A percentile compares a stretch with the other conserved stretches of the same genome.
phyloP scores from a whole-genome alignment of 2,113 vertebrate genomes.

The Vulpes ferrilata region DNA sequence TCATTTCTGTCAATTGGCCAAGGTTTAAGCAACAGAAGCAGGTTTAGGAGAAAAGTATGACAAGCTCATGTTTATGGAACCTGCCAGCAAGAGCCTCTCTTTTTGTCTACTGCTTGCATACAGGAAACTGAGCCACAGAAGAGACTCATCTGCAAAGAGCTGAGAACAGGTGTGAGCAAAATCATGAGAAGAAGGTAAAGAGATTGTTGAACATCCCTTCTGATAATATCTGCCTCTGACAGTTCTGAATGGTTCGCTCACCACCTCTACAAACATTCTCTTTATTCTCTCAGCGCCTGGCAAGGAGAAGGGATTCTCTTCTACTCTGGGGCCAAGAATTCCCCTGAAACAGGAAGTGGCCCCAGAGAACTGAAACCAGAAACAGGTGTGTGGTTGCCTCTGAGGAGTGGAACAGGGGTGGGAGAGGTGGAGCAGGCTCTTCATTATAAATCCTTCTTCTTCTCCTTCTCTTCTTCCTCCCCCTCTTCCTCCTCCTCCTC shows the following conservation, averaged over 20 bases:
- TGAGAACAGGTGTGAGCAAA: neutral
- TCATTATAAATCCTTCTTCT: neutral
- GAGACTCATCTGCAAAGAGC: neutral
- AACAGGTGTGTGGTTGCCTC: neutral
- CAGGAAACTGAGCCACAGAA: rapidly evolving
- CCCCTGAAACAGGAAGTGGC: neutral
- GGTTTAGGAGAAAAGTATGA: neutral
- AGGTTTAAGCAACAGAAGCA: neutral
- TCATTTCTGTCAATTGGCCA: neutral
- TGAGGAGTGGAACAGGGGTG: neutral
- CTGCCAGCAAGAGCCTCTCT: neutral
- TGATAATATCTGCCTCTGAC: neutral
- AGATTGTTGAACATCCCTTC: neutral
- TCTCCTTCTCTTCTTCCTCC: too few relatives aligned
- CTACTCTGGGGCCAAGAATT: neutral
- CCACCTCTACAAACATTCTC: neutral
- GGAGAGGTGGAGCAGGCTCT: neutral
- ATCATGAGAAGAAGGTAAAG: neutral
- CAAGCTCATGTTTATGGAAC: neutral
- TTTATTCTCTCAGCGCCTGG: neutral
- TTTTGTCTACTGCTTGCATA: neutral
- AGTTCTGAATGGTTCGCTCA: neutral
- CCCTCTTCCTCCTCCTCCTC: too few relatives aligned
- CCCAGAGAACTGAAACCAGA: neutral
- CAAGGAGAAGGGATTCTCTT: neutral